These are phyloP conservation scores for Macrosteles quadrilineatus DNA, from an alignment of 1,140 invertebrate species.

Conservation along the genomic window DNA sequence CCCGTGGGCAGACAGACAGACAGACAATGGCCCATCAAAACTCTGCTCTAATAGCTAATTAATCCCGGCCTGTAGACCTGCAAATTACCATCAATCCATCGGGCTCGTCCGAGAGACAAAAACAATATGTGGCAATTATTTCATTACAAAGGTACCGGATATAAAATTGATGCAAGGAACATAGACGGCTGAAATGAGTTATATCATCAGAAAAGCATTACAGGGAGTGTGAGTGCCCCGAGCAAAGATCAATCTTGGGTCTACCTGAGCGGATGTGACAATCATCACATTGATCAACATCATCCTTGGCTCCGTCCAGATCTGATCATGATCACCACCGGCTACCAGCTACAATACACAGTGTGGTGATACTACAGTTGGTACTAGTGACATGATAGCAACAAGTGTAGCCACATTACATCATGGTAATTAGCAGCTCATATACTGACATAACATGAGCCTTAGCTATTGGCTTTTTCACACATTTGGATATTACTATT, in stretches of 20 bases:
- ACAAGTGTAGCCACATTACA: too few species aligned
- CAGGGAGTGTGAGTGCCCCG: not conserved
- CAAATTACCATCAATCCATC: constrained; percentile 26
- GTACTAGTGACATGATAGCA: too few species aligned
- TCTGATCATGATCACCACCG: too few species aligned
- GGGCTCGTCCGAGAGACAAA: constrained; percentile 11
- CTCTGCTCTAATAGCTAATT: constrained; percentile 11
- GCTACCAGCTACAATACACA: too few species aligned
- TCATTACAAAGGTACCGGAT: constrained; percentile 27
- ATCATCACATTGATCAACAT: not conserved
- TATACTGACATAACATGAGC: too few species aligned
- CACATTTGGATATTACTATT: too few species aligned
- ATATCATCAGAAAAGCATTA: constrained; percentile 28
- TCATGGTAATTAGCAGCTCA: too few species aligned
- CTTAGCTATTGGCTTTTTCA: too few species aligned
- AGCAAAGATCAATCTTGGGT: constrained; percentile 9
- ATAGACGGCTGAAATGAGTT: constrained; percentile 25
- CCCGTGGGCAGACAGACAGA: not conserved
- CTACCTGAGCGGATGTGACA: constrained; percentile 14
- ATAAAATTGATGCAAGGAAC: constrained; percentile 19
- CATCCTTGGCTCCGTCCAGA: too few species aligned
- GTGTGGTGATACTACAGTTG: too few species aligned
- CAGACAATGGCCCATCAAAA: constrained; percentile 21
- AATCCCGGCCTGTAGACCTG: constrained; percentile 11
- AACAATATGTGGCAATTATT: constrained; percentile 28